Base-by-base conservation (phyloP, 2,888 invertebrate species). In the Brachycybe producta region DNA sequence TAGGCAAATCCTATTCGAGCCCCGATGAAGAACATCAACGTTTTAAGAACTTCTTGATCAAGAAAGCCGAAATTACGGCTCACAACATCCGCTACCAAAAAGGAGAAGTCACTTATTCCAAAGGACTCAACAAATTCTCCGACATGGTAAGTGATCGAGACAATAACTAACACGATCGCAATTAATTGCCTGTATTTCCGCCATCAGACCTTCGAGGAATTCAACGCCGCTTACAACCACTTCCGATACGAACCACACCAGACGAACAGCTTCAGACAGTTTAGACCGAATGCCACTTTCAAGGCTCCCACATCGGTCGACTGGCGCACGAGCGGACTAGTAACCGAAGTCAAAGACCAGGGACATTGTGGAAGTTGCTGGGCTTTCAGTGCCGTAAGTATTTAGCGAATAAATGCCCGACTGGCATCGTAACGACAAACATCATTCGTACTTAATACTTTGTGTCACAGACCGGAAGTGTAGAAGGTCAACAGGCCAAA, bases 291-390 rank as follows among this genome's bases (percentile, higher is more conserved):
- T n/a, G n/a, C n/a, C n/a, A n/a, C n/a, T n/a, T n/a, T n/a, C 40
- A 24, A 40, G n/a, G 17, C 24, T 5, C 46, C 46, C 5, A 23
- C 21, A 23, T 26, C 50, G 2, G 61, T 82, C 7, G 86, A 87
- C 62, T 88, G 87, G 87, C 73, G 86, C 0, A 65, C 74, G 38
- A 70, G 74, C 51, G 86, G 86, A 0, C 86, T 83, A 59, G 65
- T 69, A 2, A 84, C 84, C 0, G 71, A 71, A 0, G 66, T 76
- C 0, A 79, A 81, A 56, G 81, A 86, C 64, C 88, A 88, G 62
- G 75, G 73, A 54, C 74, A 77, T 5, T 91, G 90, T 61, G 90
- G 88, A 0, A 83, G 86, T 0, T 92, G 91, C 62, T 92, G 91
- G 68, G 88, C 91, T 0, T 88, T 88, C 63, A 84, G 85, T 27